Evolutionary conservation across 2,113 vertebrate genomes (phyloP).

Genomic region (Anhinga rufa): DNA sequence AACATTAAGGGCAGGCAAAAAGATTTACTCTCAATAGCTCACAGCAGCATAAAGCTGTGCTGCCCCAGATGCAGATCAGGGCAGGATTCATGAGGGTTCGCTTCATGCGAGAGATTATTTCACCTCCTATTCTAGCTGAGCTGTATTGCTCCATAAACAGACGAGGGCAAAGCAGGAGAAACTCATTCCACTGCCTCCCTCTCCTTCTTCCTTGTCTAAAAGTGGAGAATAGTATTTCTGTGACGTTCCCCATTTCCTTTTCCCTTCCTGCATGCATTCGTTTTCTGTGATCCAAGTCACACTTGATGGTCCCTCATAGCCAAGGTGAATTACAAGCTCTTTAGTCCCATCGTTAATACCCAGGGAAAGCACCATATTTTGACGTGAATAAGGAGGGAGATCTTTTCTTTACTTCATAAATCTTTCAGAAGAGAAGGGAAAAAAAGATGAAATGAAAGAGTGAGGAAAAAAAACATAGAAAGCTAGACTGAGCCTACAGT

Average conservation of each 20-base stretch:
- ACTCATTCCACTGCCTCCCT: neutral
- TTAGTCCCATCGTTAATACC: neutral
- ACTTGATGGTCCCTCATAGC: rapidly evolving
- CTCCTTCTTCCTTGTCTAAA: neutral
- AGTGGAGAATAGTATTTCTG: neutral
- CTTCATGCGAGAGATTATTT: neutral
- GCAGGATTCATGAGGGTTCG: neutral
- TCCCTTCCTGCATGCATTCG: rapidly evolving
- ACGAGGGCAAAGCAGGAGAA: neutral
- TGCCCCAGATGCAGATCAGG: neutral
- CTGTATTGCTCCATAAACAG: neutral
- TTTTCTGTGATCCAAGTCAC: neutral
- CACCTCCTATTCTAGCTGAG: neutral
- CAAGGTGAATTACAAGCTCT: neutral
- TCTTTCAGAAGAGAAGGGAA: neutral
- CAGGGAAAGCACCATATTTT: neutral
- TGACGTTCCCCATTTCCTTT: neutral
- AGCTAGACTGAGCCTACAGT: neutral
- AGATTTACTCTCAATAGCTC: neutral
- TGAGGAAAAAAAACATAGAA: neutral
- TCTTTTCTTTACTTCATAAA: neutral
- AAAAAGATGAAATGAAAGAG: neutral
- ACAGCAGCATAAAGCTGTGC: neutral
- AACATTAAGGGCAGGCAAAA: neutral
- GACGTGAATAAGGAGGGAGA: neutral